These are phyloP conservation scores for Synanthedon myopaeformis DNA, from an alignment of 2,888 invertebrate species.

Conservation along the genomic window DNA sequence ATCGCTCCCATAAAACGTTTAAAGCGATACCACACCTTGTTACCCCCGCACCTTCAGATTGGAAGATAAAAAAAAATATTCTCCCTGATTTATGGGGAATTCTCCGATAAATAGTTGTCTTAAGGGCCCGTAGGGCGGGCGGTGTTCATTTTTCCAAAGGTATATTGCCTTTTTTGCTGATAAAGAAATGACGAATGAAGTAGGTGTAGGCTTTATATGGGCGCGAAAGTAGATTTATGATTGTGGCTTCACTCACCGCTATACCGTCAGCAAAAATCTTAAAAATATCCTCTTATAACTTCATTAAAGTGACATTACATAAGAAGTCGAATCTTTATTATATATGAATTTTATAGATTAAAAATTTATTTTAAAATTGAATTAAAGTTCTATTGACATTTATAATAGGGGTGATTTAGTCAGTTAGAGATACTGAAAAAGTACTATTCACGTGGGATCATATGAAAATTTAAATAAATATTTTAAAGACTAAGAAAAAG, in stretches of 20 bases:
- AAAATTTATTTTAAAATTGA: too few species aligned
- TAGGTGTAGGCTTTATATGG: slow-evolving; percentile 34
- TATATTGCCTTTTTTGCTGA: slow-evolving; percentile 58
- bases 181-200: slow-evolving; percentile 58
- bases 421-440: too few species aligned
- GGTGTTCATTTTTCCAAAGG: slow-evolving; percentile 53
- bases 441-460: too few species aligned
- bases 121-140: slow-evolving; percentile 46
- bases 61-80: slow-evolving; percentile 50
- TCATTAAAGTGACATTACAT: too few species aligned
- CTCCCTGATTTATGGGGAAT: slow-evolving; percentile 47
- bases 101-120: slow-evolving; percentile 63
- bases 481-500: too few species aligned
- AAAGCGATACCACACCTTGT: slow-evolving; percentile 2
- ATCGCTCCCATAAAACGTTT: slow-evolving; percentile 7
- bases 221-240: slow-evolving; percentile 32
- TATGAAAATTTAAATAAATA: too few species aligned
- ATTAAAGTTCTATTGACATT: too few species aligned
- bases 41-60: slow-evolving; percentile 39
- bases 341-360: too few species aligned
- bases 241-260: slow-evolving; percentile 6
- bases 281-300: too few species aligned
- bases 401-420: too few species aligned
- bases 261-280: too few species aligned
- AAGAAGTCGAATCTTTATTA: too few species aligned